Conservation (phyloP, 2,888 invertebrate species). For the Diaphora mendica region DNA sequence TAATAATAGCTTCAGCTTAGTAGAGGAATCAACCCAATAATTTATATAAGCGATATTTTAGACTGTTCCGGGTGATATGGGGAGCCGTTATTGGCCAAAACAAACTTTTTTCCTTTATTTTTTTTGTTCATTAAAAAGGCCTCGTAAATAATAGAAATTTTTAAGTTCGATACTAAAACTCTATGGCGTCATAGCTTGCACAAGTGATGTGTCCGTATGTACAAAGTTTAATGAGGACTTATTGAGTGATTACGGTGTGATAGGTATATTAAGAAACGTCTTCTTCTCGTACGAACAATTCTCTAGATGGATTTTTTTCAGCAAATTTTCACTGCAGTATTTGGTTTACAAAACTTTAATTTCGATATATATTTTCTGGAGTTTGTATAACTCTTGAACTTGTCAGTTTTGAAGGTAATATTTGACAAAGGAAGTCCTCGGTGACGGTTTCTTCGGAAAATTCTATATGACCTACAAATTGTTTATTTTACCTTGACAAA, state of each 20-base stretch:
- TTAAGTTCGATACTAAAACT: background rate
- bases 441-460: slow-evolving; percentile 10
- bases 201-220: background rate
- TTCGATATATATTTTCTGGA: too few relatives aligned
- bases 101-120: too few relatives aligned
- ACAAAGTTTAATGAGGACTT: too few relatives aligned
- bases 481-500: slow-evolving; percentile 10
- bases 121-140: background rate
- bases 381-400: background rate
- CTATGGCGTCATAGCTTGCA: background rate
- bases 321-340: background rate
- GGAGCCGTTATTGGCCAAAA: too few relatives aligned
- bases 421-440: slow-evolving; percentile 2
- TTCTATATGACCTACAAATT: slow-evolving; percentile 29
- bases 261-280: background rate
- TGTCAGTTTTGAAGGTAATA: slow-evolving; percentile 18
- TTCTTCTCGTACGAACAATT: background rate
- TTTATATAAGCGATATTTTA: too few relatives aligned
- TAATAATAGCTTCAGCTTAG: background rate
- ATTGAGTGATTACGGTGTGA: too few relatives aligned
- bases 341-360: too few relatives aligned
- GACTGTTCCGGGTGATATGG: too few relatives aligned
- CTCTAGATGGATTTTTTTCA: background rate
- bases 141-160: background rate
- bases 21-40: background rate